A percentile compares a stretch with the other conserved stretches of the same genome.
Conservation (phyloP, 37 sponge, comb jelly and placozoan genomes). For the Mnemiopsis leidyi region DNA sequence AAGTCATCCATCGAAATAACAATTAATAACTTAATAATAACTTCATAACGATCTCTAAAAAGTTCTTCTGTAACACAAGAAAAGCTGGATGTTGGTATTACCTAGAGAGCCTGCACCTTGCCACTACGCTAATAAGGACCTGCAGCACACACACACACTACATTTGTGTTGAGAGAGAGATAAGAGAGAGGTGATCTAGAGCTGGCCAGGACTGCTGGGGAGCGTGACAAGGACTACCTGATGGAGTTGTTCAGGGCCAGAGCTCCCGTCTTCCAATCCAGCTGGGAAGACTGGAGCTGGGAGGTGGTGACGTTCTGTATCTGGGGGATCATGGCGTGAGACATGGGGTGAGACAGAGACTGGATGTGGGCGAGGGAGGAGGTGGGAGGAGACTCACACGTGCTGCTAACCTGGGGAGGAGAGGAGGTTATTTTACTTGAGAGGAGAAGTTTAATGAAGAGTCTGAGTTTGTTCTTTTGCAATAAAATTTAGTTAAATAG, state of each 20-base stretch:
- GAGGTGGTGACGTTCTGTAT: slow-evolving; percentile 62
- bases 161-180: too few species aligned
- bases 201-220: background rate
- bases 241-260: slow-evolving; percentile 53
- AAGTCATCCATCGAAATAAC: slow-evolving; percentile 38
- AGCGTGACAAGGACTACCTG: background rate
- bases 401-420: slow-evolving; percentile 9
- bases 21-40: slow-evolving; percentile 59
- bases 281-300: slow-evolving; percentile 33
- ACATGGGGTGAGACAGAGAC: slow-evolving; percentile 61
- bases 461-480: too few species aligned
- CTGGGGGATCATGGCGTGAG: slow-evolving; percentile 64
- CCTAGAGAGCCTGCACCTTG: background rate
- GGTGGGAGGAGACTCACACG: slow-evolving; percentile 60
- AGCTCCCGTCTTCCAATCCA: slow-evolving; percentile 52
- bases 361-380: slow-evolving; percentile 60
- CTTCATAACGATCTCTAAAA: background rate
- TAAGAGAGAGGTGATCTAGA: too few species aligned
- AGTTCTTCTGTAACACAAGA: background rate
- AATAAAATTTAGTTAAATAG: too few species aligned
- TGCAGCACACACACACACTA: background rate
- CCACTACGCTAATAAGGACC: background rate
- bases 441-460: too few species aligned
- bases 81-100: background rate
- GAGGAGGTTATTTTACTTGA: background rate